Evolutionary conservation across 64 coral and sea anemone genomes (phyloP), one percentile per base, ranked within the genome.

Genomic region (Catalaphyllia jardinei): DNA sequence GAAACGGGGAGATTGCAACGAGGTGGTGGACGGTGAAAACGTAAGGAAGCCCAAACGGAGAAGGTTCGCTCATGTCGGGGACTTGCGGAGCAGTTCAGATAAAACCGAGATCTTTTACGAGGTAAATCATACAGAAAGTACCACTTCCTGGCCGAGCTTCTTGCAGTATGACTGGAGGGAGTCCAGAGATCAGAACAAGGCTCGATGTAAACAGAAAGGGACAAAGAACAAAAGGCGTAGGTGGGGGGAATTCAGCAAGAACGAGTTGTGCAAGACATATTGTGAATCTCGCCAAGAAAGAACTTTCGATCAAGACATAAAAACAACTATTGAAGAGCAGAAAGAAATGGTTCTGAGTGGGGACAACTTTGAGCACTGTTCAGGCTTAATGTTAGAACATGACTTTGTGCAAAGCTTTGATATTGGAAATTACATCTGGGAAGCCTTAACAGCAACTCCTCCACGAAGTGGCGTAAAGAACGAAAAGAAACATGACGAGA

Each of bases 51-150:
- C 67, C 16, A 91, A 91, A 67, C 82, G 87, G 75, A 74, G 61
- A 54, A 93, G 76, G 28, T 83, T 89, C 54, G 75, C 78, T 2
- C 86, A 89, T 20, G 92, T 94, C 24, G 92, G 86, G 75, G 92
- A 94, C 16, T 65, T 84, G 63, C 74, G 72, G 31, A 84, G 62
- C 35, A 3, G 72, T 29, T 61, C 76, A 4, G 25, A 72, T 16
- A 72, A 74, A 52, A 62, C 72, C 19, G 92, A 89, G 63, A 76
- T 94, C 59, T 27, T 42, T 69, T 94, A 94, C 60, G 92, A 94
- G 62, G 69, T 94, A 1, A 89, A 65, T 31, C 55, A 80, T 18
- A 81, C 77, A 17, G 71, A 82, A 24, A 17, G 79, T 67, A 24
- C 17, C 17, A 33, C 80, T 4, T 77, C 55, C 4, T 94, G 92